phyloP scores from a whole-genome alignment of 30 jellyfish, hydroid and myxozoan species.

The Mastigias papua region DNA sequence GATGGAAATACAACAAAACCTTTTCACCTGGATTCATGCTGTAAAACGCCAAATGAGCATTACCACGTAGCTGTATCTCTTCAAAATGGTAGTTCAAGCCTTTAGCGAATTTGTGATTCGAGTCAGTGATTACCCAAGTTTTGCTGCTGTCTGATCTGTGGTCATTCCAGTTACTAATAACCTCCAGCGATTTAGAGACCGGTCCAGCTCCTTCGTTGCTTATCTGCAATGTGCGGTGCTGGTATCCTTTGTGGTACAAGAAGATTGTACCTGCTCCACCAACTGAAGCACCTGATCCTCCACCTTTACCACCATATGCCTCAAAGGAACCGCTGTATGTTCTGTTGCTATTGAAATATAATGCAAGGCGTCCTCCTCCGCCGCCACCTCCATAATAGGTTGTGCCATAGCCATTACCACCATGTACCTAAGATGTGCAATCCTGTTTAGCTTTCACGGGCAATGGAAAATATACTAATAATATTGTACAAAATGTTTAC shows the following conservation, averaged over 20 bases:
- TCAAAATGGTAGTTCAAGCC: conserved; percentile 75
- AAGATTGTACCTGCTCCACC: conserved; percentile 77
- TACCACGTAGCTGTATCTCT: conserved; percentile 65
- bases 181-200: conserved; percentile 3
- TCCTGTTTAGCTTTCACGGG: background rate
- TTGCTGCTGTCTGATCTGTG: conserved; percentile 50
- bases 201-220: conserved; percentile 62
- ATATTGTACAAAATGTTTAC: too few relatives aligned
- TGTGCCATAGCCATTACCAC: conserved; percentile 63
- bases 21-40: conserved; percentile 7
- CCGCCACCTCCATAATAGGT: conserved; percentile 76
- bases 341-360: conserved; percentile 62
- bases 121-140: conserved; percentile 71
- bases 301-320: conserved; percentile 76
- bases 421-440: conserved; percentile 38
- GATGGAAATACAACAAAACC: conserved; percentile 49
- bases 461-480: too few relatives aligned
- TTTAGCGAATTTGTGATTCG: conserved; percentile 34
- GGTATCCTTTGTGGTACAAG: conserved; percentile 58
- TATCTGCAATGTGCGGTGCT: conserved; percentile 74
- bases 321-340: conserved; percentile 78
- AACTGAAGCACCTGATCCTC: conserved; percentile 72
- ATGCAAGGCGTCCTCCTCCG: conserved; percentile 75
- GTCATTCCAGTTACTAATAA: conserved; percentile 36
- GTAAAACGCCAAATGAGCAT: conserved; percentile 56